Evolutionary conservation across 2,113 vertebrate species (phyloP), one percentile per base, ranked within the genome.

Genomic region (Ceyx cyanopectus): DNA sequence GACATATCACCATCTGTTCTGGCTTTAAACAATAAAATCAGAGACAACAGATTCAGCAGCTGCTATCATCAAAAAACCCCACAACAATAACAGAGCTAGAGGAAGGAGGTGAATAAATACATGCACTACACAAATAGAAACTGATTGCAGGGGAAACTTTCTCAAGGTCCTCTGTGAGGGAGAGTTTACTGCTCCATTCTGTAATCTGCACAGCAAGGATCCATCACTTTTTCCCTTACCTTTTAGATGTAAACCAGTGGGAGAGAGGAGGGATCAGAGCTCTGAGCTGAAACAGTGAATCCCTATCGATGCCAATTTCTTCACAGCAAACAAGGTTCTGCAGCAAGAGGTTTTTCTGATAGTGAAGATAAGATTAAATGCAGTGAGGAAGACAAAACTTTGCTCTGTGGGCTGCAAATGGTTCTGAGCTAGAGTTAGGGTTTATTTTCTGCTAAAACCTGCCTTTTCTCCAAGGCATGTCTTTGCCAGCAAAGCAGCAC

Each of bases 1-100:
- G 96, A 90, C 62, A 62, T 92, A 88, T 79, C 83, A 32, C 89
- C 92, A 96, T 95, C 95, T 95, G 96, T 84, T 92, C 70, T 46
- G 81, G 70, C 70, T 89, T 95, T 93, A 92, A 96, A 94, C 92
- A 93, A 93, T 93, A 93, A 94, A 94, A 79, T 73, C 7, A 1
- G 54, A 95, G 50, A 78, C 65, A 91, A 95, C 0, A 0, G 80
- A 92, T 90, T 34, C 50, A 86, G 66, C 65, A 89, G 83, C 45
- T 90, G 77, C 86, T 81, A 80, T 63, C 46, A 30, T 53, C 29
- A 27, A 53, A 53, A 53, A 53, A 18, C 32, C 3, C 19, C 20
- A 37, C 57, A 61, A 61, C 26, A 27, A 24, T 20, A 46, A 14
- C 10, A 29, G 13, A 74, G 65, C 11, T 4, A 70, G 53, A 78